These are phyloP conservation scores for Ennomos quercinarius DNA, from an alignment of 2,888 invertebrate genomes.

Conservation along the genomic window DNA sequence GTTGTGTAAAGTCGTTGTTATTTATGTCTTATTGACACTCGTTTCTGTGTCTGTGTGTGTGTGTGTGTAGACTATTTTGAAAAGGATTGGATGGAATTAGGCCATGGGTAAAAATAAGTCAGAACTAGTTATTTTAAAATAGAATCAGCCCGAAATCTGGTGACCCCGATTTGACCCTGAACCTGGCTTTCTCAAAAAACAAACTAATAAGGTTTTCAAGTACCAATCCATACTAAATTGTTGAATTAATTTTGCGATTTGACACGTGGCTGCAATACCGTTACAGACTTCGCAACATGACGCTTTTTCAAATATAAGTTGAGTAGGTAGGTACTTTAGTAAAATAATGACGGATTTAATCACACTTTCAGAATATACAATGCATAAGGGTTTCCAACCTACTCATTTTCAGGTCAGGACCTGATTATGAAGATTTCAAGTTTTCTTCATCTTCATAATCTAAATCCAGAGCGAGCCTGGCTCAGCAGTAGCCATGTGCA, in stretches of 20 bases:
- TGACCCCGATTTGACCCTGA: conserved; percentile 18
- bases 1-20: no score
- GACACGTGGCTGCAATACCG: conserved; percentile 24
- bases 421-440: no score
- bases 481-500: no score
- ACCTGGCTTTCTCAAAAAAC: conserved; percentile 21
- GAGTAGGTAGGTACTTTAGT: neutral
- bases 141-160: neutral
- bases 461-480: no score
- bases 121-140: no score
- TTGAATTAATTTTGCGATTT: conserved; percentile 30
- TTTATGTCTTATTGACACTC: no score
- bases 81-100: no score
- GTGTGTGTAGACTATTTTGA: no score
- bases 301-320: conserved; percentile 9
- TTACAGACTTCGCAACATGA: conserved; percentile 21
- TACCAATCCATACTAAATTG: conserved; percentile 36
- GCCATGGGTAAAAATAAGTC: no score
- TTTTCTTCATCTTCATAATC: no score
- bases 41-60: no score
- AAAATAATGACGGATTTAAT: conserved; percentile 14
- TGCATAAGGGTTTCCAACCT: neutral
- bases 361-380: conserved; percentile 27
- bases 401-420: no score
- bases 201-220: conserved; percentile 12